Evolutionary conservation across 2,888 invertebrate genomes (phyloP).

Genomic region (Netelia fuscicornis): DNA sequence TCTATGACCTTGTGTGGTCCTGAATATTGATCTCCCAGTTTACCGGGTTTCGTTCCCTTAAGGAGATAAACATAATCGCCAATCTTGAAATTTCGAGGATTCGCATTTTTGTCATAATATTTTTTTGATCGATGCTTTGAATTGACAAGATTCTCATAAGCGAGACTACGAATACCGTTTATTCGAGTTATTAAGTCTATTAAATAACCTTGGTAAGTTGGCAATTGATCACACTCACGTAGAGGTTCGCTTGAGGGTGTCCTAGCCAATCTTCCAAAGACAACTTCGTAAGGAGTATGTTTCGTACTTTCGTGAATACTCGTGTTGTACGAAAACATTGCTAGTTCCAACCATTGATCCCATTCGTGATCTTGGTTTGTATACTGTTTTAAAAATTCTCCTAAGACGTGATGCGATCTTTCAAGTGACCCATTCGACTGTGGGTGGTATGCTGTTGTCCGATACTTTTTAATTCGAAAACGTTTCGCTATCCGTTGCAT

Average conservation of each 20-base stretch:
- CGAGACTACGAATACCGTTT: too few relatives aligned
- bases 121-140: too few relatives aligned
- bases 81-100: too few relatives aligned
- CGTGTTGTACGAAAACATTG: slow-evolving; percentile 1
- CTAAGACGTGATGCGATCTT: slow-evolving; percentile 27
- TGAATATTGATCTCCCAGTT: too few relatives aligned
- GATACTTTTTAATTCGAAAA: slow-evolving; percentile 8
- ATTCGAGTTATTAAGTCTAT: neutral
- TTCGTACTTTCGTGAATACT: slow-evolving; percentile 1
- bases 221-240: neutral
- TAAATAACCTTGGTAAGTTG: slow-evolving; percentile 58
- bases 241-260: slow-evolving; percentile 29
- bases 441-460: slow-evolving; percentile 21
- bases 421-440: slow-evolving; percentile 4
- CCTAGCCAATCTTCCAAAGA: neutral
- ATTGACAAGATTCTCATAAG: too few relatives aligned
- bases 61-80: too few relatives aligned
- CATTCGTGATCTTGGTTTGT: slow-evolving; percentile 16
- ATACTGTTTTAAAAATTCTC: neutral
- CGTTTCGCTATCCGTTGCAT: too few relatives aligned
- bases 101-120: too few relatives aligned
- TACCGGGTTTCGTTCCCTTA: too few relatives aligned
- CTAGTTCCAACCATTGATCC: neutral
- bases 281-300: neutral
- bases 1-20: too few relatives aligned